Conservation (phyloP, 2,888 invertebrate species). For the Automeris io region DNA sequence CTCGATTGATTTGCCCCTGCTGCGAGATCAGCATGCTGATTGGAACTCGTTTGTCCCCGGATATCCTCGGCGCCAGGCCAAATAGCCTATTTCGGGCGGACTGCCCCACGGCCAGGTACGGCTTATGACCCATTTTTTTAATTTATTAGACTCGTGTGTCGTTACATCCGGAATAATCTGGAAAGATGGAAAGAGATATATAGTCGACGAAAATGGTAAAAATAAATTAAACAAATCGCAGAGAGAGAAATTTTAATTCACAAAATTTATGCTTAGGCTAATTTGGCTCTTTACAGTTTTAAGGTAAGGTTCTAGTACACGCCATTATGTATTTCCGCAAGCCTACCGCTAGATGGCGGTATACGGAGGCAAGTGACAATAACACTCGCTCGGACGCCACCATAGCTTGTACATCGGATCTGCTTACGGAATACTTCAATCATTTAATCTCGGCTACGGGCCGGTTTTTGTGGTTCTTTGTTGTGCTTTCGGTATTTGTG, state of each 20-base stretch:
- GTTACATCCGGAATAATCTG: background rate
- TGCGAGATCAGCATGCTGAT: constrained; percentile 89
- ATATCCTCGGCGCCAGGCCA: constrained; percentile 74
- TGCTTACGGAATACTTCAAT: too few species aligned
- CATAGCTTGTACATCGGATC: too few species aligned
- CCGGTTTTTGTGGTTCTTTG: too few species aligned
- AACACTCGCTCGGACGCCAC: too few species aligned
- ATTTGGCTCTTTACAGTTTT: too few species aligned
- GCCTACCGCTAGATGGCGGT: too few species aligned
- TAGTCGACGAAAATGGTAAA: background rate
- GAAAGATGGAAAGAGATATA: constrained; percentile 29
- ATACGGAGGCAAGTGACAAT: too few species aligned
- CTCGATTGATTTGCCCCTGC: constrained; percentile 83
- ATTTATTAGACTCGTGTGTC: background rate
- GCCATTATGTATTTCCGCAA: too few species aligned
- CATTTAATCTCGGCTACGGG: background rate
- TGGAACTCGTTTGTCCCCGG: constrained; percentile 72
- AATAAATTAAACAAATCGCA: background rate
- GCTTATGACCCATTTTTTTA: constrained; percentile 81
- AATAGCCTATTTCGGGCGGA: constrained; percentile 84
- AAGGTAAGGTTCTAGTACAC: too few species aligned
- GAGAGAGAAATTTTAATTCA: too few species aligned
- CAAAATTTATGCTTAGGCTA: too few species aligned
- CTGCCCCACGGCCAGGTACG: constrained; percentile 86
- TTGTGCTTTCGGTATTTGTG: too few species aligned